Evolutionary conservation across 2,113 vertebrate species (phyloP), one percentile per base, ranked within the genome.

Genomic region (Bagarius yarrelli): DNA sequence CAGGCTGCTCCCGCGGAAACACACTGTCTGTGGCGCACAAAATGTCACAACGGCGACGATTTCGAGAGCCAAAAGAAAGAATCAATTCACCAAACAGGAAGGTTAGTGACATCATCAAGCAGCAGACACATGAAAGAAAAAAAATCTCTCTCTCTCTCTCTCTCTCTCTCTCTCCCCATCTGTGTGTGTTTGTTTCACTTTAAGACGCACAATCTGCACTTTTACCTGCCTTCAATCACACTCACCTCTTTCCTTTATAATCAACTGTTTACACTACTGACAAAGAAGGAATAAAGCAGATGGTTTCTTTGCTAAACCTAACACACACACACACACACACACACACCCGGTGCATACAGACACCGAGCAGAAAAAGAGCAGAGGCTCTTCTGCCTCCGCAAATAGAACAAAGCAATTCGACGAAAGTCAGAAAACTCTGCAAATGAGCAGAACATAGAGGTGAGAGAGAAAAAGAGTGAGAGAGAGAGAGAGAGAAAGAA

Each of bases 241-340:
- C 67, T 59, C 81, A 66, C 76, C 32, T 50, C 63, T 40, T 52
- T 27, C 55, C 57, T 60, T 70, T 18, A 60, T 66, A 47, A 40
- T 71, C n/a, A 57, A 59, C 34, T 80, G 36, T 80, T 80, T 80
- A 80, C 66, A 80, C 36, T 80, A 59, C 78, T 30, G 55, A 60
- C 34, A 71, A 32, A 60, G 11, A 84, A 61, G 67, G 59, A 81
- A 82, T 73, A 84, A 82, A 73, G 74, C 36, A 85, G 59, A 81
- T 78, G 74, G 44, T 72, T 79, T 81, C 60, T 81, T 84, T 74
- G 78, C 53, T 84, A 81, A 78, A 66, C 59, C 79, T 67, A 30
- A 52, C 52, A 83, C 61, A 75, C 77, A 59, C 74, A 78, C 57
- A 36, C 71, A 72, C 67, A 75, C 73, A 72, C 80, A 72, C 76